Evolutionary conservation across 2,888 invertebrate genomes (phyloP), one percentile per base, ranked within the genome.

Genomic region (Drosophila demipolita): DNA sequence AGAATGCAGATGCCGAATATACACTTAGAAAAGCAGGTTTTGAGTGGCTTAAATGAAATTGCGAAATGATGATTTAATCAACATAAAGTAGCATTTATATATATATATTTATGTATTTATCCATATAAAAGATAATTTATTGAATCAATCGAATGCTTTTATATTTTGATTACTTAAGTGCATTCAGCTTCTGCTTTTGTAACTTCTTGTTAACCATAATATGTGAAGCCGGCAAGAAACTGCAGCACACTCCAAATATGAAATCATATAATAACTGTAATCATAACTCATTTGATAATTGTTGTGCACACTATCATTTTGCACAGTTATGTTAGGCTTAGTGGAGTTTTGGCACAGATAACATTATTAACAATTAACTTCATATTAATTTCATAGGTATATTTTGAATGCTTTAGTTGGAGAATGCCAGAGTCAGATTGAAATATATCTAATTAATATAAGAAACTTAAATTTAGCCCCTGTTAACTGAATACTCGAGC

Each of bases 301-400:
- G 8, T 35, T 53, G 35, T 53, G 11, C 23, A 35, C 53, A 53
- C 23, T 15, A 17, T 17, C 17, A 35, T 53, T 26, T n/a, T 26
- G 12, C 15, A 12, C 55, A 55, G 55, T 55, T 55, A 38, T 26
- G 36, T 29, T 26, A n/a, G 55, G 38, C 55, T 38, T n/a, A 38
- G 55, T 26, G 38, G 38, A n/a, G n/a, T n/a, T 52, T 55, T 36
- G 26, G 55, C 36, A 26, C n/a, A 20, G 35, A 23, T 17, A 53
- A 35, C 15, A 32, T 52, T 20, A 53, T 8, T 9, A 17, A 9
- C 35, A 54, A 54, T 54, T 36, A 36, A 54, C 23, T 20, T 1
- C 20, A 3, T 2, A 1, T 20, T 7, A 12, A n/a, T 3, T 12
- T 7, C 15, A 23, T 23, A 1, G n/a, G 11, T n/a, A 11, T 42